Evolutionary conservation across 2,797 vertebrate species (phyloP).

Genomic region (Lagorchestes hirsutus): DNA sequence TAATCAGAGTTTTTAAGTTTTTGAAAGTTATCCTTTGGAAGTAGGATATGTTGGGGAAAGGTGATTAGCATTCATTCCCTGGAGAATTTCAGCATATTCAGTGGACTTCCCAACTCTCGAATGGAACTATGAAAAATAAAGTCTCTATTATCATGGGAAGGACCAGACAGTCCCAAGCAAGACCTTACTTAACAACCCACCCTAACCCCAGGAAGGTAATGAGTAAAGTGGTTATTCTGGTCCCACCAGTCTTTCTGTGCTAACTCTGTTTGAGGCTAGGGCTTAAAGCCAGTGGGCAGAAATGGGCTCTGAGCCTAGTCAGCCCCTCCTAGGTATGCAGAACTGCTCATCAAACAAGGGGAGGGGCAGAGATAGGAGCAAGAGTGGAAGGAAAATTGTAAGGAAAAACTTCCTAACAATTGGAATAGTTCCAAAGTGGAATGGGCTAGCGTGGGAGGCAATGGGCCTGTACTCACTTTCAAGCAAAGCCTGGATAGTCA

Average conservation of each 20-base stretch:
- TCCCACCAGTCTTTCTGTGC: not conserved
- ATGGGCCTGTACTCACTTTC: not conserved
- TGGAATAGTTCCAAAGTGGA: not conserved
- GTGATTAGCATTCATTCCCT: not conserved
- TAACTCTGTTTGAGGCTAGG: rapidly evolving
- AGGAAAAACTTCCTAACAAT: not conserved
- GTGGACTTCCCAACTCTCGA: not conserved
- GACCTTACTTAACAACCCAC: not conserved
- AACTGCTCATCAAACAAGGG: not conserved
- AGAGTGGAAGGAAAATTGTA: not conserved
- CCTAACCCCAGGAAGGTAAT: not conserved
- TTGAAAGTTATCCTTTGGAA: not conserved
- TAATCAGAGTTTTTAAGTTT: not conserved
- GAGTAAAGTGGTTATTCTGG: not conserved
- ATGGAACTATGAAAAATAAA: not conserved
- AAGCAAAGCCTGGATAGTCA: not conserved
- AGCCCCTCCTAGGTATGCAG: not conserved
- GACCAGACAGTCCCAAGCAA: not conserved
- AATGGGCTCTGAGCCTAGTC: not conserved
- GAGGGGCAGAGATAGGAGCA: not conserved
- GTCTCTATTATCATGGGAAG: not conserved
- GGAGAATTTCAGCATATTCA: not conserved
- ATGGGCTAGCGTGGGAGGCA: not conserved
- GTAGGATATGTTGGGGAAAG: not conserved
- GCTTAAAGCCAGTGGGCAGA: slow-evolving; percentile 12